phyloP scores from a whole-genome alignment of 2,888 invertebrate genomes.

The Emmelina monodactyla region DNA sequence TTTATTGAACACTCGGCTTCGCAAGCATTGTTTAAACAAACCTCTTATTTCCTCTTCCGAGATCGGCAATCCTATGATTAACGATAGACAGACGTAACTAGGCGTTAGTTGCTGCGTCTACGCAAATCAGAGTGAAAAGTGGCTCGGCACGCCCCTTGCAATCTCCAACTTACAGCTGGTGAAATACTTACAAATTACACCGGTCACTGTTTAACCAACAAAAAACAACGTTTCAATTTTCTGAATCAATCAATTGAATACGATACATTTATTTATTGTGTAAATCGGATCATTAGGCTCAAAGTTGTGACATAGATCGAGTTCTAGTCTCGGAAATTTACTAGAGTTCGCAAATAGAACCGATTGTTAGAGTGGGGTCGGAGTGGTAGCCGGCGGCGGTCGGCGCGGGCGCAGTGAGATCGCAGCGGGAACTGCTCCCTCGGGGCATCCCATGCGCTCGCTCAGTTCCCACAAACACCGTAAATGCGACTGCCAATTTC shows the following conservation, averaged over 20 bases:
- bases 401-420: constrained; percentile 28
- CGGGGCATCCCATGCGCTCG: constrained; percentile 40
- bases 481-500: constrained; percentile 20
- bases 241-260: too few species aligned
- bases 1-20: neutral
- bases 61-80: constrained; percentile 20
- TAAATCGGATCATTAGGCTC: too few species aligned
- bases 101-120: constrained; percentile 21
- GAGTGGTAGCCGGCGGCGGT: constrained; percentile 36
- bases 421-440: constrained; percentile 43
- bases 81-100: constrained; percentile 18
- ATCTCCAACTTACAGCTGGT: too few species aligned
- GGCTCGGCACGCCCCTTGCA: constrained; percentile 24
- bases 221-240: too few species aligned
- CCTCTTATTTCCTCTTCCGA: neutral
- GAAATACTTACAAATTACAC: too few species aligned
- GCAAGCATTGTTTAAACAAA: constrained; percentile 10
- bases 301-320: constrained; percentile 4
- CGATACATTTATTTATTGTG: too few species aligned
- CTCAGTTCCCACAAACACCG: constrained; percentile 44
- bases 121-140: constrained; percentile 29
- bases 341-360: constrained; percentile 17
- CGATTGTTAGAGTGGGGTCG: constrained; percentile 39
- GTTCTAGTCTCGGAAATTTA: neutral
- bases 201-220: too few species aligned